A percentile compares a stretch with the other conserved stretches of the same genome.
Conservation (phyloP, 2,888 invertebrate genomes). For the Mystacides longicornis region DNA sequence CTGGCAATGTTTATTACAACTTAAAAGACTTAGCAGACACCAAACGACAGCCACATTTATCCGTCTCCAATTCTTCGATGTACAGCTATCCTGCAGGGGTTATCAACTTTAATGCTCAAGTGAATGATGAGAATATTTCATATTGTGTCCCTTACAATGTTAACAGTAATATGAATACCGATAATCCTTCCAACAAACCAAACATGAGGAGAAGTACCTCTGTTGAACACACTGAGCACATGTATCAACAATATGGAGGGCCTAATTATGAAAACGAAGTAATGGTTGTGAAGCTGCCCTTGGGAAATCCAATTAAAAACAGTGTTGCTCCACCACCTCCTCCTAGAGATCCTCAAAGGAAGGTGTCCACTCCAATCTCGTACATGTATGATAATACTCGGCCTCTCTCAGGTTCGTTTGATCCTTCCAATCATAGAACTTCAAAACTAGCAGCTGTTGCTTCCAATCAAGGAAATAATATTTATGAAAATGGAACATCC, state of each 20-base stretch:
- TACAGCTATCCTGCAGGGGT: constrained; percentile 46
- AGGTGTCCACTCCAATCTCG: constrained; percentile 46
- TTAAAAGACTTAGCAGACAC: constrained; percentile 31
- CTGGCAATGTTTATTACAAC: constrained; percentile 35
- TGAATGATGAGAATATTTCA: constrained; percentile 48
- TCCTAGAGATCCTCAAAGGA: constrained; percentile 65
- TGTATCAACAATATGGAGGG: constrained; percentile 4
- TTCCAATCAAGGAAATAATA: constrained; percentile 14
- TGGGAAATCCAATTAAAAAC: constrained; percentile 42
- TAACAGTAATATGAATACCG: constrained; percentile 34
- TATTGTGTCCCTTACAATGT: constrained; percentile 36
- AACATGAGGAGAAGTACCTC: constrained; percentile 31
- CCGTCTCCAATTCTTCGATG: constrained; percentile 46
- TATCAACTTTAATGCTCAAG: constrained; percentile 49
- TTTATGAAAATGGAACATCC: constrained; percentile 16
- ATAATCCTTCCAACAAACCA: constrained; percentile 6
- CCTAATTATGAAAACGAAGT: constrained; percentile 41
- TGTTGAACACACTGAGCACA: constrained; percentile 27
- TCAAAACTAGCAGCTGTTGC: constrained; percentile 21
- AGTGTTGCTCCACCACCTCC: constrained; percentile 64
- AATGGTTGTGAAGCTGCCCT: constrained; percentile 47
- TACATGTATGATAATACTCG: constrained; percentile 47
- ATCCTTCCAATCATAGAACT: constrained; percentile 30
- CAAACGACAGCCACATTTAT: constrained; percentile 36
- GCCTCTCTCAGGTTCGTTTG: constrained; percentile 50